phyloP scores from a whole-genome alignment of 2,797 vertebrate genomes.

The Coranthus polyacanthus region DNA sequence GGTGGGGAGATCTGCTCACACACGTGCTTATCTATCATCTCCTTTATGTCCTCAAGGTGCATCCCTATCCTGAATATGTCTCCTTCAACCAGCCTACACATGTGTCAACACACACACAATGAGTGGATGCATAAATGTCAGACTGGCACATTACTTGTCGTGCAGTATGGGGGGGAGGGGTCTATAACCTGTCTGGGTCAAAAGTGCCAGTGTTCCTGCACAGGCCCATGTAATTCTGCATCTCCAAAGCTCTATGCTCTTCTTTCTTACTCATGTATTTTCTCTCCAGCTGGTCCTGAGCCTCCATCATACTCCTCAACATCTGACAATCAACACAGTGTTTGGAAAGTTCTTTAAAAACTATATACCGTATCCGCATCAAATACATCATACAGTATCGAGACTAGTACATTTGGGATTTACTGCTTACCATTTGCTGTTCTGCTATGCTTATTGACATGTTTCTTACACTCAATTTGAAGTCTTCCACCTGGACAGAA shows the following conservation, averaged over 20 bases:
- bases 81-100: slow-evolving; percentile 88
- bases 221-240: slow-evolving; percentile 85
- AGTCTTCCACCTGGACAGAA: slow-evolving; percentile 88
- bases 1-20: slow-evolving; percentile 67
- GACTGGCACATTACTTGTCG: not conserved
- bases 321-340: slow-evolving; percentile 74
- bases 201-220: slow-evolving; percentile 83
- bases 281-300: slow-evolving; percentile 88
- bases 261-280: slow-evolving; percentile 89
- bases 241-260: slow-evolving; percentile 86
- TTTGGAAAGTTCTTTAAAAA: too few species aligned
- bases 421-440: slow-evolving; percentile 84
- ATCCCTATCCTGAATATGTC: slow-evolving; percentile 91
- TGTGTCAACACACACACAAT: slow-evolving; percentile 19
- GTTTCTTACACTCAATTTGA: slow-evolving; percentile 80
- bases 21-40: slow-evolving; percentile 85
- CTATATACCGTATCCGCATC: too few species aligned
- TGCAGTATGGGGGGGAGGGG: not conserved
- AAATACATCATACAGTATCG: too few species aligned
- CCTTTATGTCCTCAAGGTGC: slow-evolving; percentile 89
- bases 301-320: slow-evolving; percentile 87
- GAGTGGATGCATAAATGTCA: not conserved
- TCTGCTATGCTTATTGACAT: slow-evolving; percentile 80
- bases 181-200: slow-evolving; percentile 85
- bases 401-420: too few species aligned